Evolutionary conservation across 2,113 vertebrate species (phyloP), one percentile per base, ranked within the genome.

Genomic region (Chinchilla lanigera): DNA sequence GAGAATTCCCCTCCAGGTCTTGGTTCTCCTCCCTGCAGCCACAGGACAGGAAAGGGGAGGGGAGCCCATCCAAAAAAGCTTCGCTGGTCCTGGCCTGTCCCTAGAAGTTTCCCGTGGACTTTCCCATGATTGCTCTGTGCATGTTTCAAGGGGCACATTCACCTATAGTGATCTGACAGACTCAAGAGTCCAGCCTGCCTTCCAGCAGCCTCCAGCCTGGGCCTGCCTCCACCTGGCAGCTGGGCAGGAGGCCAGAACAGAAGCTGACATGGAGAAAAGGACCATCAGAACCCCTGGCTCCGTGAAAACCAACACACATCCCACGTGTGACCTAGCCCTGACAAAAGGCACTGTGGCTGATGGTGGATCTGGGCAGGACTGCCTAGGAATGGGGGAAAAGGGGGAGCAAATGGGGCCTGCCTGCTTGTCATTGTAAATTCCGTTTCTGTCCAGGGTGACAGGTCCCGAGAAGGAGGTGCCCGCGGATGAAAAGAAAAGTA

Each of bases 281-380:
- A 0, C 8, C 24, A 26, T 5, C 33, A 28, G 71, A 47, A 26
- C 54, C 24, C 78, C 33, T 67, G 38, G 54, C 4, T 0, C 4
- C 0, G 26, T 67, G 73, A 22, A 33, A 50, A 30, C 13, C 54
- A 73, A 11, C 3, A 3, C 13, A 11, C 3, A 1, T 22, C 11
- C 6, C 13, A 1, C 41, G 2, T 26, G 17, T 1, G 50, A 19
- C 65, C 38, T 30, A 50, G 22, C 52, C 1, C 10, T 0, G n/a
- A 50, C 54, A 38, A 22, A 33, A 47, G 0, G 0, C 3, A 0
- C 20, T 0, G 0, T 52, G 54, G 50, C 73, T 3, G 13, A 19
- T 1, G 35, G 56, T 52, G 1, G 26, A 13, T 6, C 28, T 6
- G 50, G 20, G 24, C 60, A 16, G 69, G 58, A 16, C 0, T 30